Conservation (phyloP, 2,888 invertebrate genomes). For the Entomobrya multifasciata region DNA sequence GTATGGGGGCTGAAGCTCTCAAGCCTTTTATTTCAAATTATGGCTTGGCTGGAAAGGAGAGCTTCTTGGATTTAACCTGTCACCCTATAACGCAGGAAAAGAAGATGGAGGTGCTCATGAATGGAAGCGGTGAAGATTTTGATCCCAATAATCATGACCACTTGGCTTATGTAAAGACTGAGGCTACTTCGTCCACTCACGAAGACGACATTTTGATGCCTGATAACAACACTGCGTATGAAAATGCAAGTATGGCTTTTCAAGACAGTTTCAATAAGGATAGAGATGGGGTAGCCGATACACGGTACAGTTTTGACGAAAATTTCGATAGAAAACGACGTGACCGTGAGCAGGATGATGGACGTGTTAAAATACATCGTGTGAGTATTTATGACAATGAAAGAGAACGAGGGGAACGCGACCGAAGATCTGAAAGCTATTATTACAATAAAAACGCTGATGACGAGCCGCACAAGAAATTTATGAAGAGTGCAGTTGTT, state of each 20-base stretch:
- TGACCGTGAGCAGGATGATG: not conserved
- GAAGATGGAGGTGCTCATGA: conserved; percentile 14
- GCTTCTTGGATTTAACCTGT: conserved; percentile 51
- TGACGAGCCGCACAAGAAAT: too few species aligned
- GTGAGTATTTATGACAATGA: conserved; percentile 21
- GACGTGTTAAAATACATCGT: conserved; percentile 17
- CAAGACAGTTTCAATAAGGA: too few species aligned
- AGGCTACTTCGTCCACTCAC: conserved; percentile 46
- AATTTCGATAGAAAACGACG: conserved; percentile 7
- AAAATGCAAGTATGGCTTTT: not conserved
- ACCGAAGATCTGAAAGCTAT: not conserved
- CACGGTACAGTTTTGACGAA: too few species aligned
- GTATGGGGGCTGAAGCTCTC: conserved; percentile 41
- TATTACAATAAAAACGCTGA: not conserved
- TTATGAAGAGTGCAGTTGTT: conserved; percentile 39
- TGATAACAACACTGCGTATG: not conserved
- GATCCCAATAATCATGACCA: conserved; percentile 25
- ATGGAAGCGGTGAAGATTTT: not conserved
- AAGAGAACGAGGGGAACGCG: not conserved
- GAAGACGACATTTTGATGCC: conserved; percentile 10
- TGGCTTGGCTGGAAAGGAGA: conserved; percentile 41
- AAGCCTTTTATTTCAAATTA: conserved; percentile 52
- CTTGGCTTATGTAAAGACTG: conserved; percentile 43
- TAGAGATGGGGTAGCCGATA: too few species aligned
- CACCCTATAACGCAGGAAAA: conserved; percentile 12